Conservation (phyloP, 2,888 invertebrate species). For the Heteropelma amictum region DNA sequence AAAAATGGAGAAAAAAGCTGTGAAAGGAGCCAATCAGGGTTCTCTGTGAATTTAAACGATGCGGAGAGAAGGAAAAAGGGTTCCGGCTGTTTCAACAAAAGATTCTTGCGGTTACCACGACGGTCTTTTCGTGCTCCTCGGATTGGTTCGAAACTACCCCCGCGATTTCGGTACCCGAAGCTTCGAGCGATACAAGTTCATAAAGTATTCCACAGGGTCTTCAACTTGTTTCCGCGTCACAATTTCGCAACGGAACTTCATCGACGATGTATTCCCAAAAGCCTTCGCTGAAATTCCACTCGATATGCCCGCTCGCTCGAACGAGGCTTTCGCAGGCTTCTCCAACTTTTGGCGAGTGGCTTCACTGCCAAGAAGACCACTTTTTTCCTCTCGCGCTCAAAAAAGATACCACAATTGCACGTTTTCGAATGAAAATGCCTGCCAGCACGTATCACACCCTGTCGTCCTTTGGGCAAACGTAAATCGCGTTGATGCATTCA, state of each 20-base stretch:
- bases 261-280: constrained; percentile 24
- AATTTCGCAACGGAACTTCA: constrained; percentile 29
- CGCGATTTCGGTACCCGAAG: constrained; percentile 21
- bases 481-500: not conserved
- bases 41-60: constrained; percentile 67
- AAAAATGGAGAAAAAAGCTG: constrained; percentile 25
- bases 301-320: not conserved
- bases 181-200: constrained; percentile 16
- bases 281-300: constrained; percentile 19
- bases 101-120: constrained; percentile 3
- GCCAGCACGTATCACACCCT: not conserved
- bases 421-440: not conserved
- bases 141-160: constrained; percentile 8
- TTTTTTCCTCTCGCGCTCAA: too few species aligned
- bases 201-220: too few species aligned
- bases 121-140: constrained; percentile 24
- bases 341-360: constrained; percentile 7
- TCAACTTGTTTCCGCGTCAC: not conserved
- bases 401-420: too few species aligned
- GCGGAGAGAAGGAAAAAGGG: constrained; percentile 29
- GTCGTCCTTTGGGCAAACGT: not conserved
- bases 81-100: not conserved
- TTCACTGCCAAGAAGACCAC: constrained; percentile 1
- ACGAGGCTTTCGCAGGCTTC: not conserved
- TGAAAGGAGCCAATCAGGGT: constrained; percentile 59